Percentiles rank a stretch among this genome's conserved stretches.
These are phyloP conservation scores for Tachina grossa DNA, from an alignment of 2,888 invertebrate genomes.

Conservation along the genomic window DNA sequence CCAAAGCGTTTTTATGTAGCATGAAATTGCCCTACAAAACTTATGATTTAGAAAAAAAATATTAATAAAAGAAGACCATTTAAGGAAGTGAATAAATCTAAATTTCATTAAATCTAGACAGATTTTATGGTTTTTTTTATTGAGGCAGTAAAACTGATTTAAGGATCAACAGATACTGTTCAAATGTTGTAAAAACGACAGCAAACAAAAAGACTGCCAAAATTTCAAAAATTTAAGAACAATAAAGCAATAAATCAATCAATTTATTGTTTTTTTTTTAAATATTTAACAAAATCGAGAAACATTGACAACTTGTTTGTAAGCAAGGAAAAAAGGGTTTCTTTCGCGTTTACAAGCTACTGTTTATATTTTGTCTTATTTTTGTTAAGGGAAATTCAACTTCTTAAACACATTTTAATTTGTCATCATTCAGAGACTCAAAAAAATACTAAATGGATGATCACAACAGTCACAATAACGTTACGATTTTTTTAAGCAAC, in stretches of 20 bases:
- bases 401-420: conserved; percentile 70
- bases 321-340: conserved; percentile 1
- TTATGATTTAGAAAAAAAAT: conserved; percentile 39
- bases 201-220: not conserved
- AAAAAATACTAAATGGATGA: conserved; percentile 56
- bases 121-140: conserved; percentile 33
- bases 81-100: conserved; percentile 52
- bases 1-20: not conserved
- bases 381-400: conserved; percentile 59
- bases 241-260: conserved; percentile 72
- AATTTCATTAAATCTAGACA: conserved; percentile 47
- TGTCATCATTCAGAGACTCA: conserved; percentile 62
- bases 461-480: conserved; percentile 27
- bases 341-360: not conserved
- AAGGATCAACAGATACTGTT: conserved; percentile 22
- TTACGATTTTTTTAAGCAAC: not conserved
- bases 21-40: conserved; percentile 19
- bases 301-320: conserved; percentile 62
- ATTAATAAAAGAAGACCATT: not conserved
- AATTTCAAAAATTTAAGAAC: conserved; percentile 61
- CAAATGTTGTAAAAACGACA: conserved; percentile 14
- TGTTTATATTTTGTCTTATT: conserved; percentile 14
- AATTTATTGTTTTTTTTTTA: conserved; percentile 44
- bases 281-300: conserved; percentile 45
- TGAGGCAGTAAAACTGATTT: conserved; percentile 1